A percentile compares a stretch with the other conserved stretches of the same genome.
Evolutionary conservation across 2,888 invertebrate species (phyloP).

Genomic region (Yponomeuta sedellus): DNA sequence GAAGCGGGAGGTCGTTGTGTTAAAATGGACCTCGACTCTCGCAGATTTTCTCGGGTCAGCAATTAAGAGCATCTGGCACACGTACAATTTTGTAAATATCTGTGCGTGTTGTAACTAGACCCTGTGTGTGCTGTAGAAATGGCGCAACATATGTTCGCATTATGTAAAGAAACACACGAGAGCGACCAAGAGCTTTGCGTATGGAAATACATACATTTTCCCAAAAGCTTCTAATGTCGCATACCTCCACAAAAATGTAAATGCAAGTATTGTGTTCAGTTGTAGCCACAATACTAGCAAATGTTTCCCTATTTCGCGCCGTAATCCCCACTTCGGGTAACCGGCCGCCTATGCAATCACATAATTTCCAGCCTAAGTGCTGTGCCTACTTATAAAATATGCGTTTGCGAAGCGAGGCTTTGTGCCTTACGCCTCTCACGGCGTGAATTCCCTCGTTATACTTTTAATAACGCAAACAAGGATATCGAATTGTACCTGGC

Average conservation of each 20-base stretch:
- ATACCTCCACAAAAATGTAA: slow-evolving; percentile 1
- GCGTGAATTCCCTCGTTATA: slow-evolving; percentile 38
- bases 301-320: slow-evolving; percentile 17
- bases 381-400: slow-evolving; percentile 12
- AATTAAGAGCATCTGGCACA: slow-evolving; percentile 72
- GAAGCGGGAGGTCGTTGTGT: slow-evolving; percentile 46
- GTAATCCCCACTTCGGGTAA: slow-evolving; percentile 23
- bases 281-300: slow-evolving; percentile 17
- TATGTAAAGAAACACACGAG: slow-evolving; percentile 2
- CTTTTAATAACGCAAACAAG: slow-evolving; percentile 38
- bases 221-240: neutral
- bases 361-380: slow-evolving; percentile 18
- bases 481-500: slow-evolving; percentile 35
- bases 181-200: slow-evolving; percentile 5
- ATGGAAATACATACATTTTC: slow-evolving; percentile 4
- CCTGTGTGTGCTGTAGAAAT: neutral
- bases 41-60: slow-evolving; percentile 64
- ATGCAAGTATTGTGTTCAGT: slow-evolving; percentile 29
- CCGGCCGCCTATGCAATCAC: slow-evolving; percentile 20
- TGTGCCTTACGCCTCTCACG: slow-evolving; percentile 15
- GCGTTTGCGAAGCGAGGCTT: slow-evolving; percentile 4
- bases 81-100: slow-evolving; percentile 50
- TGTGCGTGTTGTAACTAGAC: slow-evolving; percentile 29
- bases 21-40: slow-evolving; percentile 61
- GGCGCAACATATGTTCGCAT: neutral